Evolutionary conservation across 2,797 vertebrate genomes (phyloP).

Genomic region (Pipistrellus pipistrellus): DNA sequence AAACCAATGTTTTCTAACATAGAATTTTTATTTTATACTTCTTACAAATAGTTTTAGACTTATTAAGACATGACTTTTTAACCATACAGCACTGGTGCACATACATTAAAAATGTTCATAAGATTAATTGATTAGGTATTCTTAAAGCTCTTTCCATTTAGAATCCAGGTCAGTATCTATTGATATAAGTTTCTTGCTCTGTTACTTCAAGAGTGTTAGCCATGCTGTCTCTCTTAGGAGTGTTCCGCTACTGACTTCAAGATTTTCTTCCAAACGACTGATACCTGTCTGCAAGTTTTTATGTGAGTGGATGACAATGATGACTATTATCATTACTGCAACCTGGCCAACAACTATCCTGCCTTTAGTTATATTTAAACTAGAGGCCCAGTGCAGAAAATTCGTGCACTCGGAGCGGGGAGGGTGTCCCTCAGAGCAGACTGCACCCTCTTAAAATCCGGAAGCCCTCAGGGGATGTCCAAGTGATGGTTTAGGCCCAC

Average conservation of each 20-base stretch:
- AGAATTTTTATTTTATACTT: neutral
- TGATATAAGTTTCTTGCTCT: neutral
- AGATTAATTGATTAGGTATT: neutral
- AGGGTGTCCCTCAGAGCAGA: no score
- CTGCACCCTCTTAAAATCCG: no score
- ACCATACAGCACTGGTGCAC: neutral
- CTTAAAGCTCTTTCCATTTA: neutral
- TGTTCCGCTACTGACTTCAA: neutral
- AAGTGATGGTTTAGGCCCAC: no score
- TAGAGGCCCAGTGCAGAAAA: no score
- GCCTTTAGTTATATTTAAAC: neutral
- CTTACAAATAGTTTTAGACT: neutral
- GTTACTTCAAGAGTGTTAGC: neutral
- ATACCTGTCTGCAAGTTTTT: neutral
- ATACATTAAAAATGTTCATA: neutral
- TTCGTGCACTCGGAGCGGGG: no score
- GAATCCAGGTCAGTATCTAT: neutral
- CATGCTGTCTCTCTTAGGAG: neutral
- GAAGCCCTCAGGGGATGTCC: no score
- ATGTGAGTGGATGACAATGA: neutral
- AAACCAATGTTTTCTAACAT: neutral
- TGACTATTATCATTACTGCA: neutral
- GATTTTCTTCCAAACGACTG: neutral
- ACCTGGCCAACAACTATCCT: neutral
- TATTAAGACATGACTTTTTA: constrained; percentile 2